phyloP scores from a whole-genome alignment of 2,888 invertebrate genomes.

The Amorpha juglandis region DNA sequence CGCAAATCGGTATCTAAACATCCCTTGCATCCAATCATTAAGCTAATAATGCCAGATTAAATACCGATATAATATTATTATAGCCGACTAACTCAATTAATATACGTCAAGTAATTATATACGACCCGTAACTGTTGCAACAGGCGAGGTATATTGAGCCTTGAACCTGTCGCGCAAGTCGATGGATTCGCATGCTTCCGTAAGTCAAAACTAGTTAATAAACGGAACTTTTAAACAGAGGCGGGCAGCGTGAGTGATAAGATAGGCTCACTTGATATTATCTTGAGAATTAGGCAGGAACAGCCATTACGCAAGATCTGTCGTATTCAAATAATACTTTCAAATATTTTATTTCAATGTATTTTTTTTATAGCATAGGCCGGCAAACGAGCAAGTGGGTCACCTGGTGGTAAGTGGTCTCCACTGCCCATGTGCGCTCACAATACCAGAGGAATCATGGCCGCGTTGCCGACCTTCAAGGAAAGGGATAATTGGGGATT shows the following conservation, averaged over 20 bases:
- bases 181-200: constrained; percentile 14
- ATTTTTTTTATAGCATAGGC: no score
- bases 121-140: constrained; percentile 33
- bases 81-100: constrained; percentile 68
- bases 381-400: no score
- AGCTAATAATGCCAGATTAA: constrained; percentile 66
- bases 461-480: no score
- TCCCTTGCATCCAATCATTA: constrained; percentile 58
- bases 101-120: constrained; percentile 48
- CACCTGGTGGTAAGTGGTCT: no score
- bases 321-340: background rate
- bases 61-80: constrained; percentile 64
- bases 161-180: constrained; percentile 33
- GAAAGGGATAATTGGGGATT: no score
- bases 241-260: constrained; percentile 54
- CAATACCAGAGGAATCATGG: no score
- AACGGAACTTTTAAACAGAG: constrained; percentile 55
- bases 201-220: constrained; percentile 45
- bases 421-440: no score
- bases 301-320: background rate
- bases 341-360: no score
- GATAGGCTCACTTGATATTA: constrained; percentile 50
- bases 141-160: constrained; percentile 37
- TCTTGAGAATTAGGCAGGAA: constrained; percentile 24
- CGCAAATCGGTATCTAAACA: constrained; percentile 33